phyloP scores from a whole-genome alignment of 2,797 vertebrate genomes.

The Bradypodion ventrale region DNA sequence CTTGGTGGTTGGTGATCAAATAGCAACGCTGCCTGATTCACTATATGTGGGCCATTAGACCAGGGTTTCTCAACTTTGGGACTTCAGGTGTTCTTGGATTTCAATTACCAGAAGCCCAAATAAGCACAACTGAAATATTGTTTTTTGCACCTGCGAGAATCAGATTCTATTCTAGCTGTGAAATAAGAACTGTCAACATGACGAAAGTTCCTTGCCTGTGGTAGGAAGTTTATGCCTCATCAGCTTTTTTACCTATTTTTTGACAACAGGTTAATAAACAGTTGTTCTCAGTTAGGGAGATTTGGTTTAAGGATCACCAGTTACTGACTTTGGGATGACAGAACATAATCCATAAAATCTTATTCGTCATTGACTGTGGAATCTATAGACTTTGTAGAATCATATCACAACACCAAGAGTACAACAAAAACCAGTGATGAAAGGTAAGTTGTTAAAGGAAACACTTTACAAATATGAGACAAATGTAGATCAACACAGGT shows the following conservation, averaged over 20 bases:
- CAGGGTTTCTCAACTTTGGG: too few relatives aligned
- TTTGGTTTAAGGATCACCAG: neutral
- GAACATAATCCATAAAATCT: neutral
- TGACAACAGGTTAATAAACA: neutral
- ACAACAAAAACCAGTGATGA: neutral
- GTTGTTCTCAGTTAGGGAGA: neutral
- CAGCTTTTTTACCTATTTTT: neutral
- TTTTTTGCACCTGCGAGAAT: neutral
- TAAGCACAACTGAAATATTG: neutral
- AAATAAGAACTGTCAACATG: neutral
- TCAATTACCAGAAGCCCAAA: too few relatives aligned
- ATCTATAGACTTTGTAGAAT: neutral
- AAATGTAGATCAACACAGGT: rapidly evolving
- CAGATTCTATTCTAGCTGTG: too few relatives aligned
- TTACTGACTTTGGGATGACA: neutral
- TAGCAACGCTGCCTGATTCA: too few relatives aligned
- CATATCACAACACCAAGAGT: rapidly evolving
- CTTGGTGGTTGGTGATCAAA: too few relatives aligned
- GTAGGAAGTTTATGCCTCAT: neutral
- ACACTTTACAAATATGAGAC: neutral
- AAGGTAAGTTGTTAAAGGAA: neutral
- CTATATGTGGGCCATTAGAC: neutral
- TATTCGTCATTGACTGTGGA: neutral
- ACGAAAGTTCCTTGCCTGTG: too few relatives aligned
- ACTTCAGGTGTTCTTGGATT: too few relatives aligned